Conservation (phyloP, 2,888 invertebrate genomes). For the Glyphotaelius pellucidus region DNA sequence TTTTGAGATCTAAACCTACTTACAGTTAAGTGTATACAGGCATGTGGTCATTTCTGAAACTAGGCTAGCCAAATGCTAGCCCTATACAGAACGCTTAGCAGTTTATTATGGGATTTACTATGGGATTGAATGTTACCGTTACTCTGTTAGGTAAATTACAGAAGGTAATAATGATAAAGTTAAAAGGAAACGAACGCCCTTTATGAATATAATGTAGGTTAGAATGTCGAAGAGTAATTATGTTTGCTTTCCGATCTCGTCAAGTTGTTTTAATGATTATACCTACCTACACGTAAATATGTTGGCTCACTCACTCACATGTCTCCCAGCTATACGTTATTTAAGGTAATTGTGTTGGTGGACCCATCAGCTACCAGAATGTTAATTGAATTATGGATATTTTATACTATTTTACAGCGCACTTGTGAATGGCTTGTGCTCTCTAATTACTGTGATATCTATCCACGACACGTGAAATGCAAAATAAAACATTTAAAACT, state of each 20-base stretch:
- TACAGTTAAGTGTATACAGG: too few relatives aligned
- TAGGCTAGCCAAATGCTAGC: neutral
- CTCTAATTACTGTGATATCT: neutral
- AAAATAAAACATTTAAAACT: neutral
- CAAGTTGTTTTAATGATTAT: neutral
- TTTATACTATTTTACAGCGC: neutral
- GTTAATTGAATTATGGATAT: neutral
- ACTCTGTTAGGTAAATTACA: neutral
- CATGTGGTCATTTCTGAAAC: neutral
- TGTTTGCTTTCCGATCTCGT: neutral
- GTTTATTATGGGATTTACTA: neutral
- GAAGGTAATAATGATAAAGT: neutral
- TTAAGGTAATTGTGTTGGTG: neutral
- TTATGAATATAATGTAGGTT: neutral
- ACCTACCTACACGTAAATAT: neutral
- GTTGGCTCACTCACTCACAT: neutral
- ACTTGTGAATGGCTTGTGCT: neutral
- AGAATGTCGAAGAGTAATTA: neutral
- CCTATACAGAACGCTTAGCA: neutral
- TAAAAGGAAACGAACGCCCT: neutral
- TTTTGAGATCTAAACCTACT: neutral
- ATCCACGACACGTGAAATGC: neutral
- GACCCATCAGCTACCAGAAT: neutral
- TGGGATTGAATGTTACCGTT: neutral
- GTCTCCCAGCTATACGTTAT: neutral